phyloP scores from a whole-genome alignment of 2,113 vertebrate species.

The Oophaga pumilio region DNA sequence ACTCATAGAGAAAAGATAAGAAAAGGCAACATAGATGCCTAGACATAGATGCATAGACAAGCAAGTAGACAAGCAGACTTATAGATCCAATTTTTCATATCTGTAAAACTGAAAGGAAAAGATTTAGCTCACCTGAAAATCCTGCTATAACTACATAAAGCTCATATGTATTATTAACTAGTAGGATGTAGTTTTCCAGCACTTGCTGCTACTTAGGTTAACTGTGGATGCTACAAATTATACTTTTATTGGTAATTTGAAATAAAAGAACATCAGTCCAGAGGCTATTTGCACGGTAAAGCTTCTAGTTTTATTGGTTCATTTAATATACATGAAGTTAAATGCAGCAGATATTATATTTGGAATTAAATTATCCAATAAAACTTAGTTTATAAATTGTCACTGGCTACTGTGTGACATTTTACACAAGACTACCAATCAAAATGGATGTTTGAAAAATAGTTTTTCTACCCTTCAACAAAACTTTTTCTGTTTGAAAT shows the following conservation, averaged over 20 bases:
- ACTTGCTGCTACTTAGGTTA: neutral
- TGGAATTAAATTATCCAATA: slow-evolving; percentile 3
- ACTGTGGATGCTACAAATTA: neutral
- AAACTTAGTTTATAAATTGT: neutral
- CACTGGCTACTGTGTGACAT: neutral
- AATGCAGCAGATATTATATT: neutral
- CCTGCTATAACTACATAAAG: neutral
- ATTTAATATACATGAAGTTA: slow-evolving; percentile 19
- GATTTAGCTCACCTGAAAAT: neutral
- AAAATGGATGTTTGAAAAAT: neutral
- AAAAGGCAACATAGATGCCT: too few species aligned
- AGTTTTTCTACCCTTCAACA: too few species aligned
- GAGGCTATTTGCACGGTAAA: neutral
- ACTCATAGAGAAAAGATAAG: too few species aligned
- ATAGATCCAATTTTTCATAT: too few species aligned
- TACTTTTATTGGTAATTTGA: slow-evolving; percentile 15
- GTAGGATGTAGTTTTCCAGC: neutral
- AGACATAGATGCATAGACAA: too few species aligned
- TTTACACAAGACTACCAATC: neutral
- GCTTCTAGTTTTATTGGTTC: slow-evolving; percentile 9
- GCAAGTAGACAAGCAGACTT: too few species aligned
- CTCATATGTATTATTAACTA: neutral
- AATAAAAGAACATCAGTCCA: neutral
- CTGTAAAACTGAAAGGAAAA: neutral
- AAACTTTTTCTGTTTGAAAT: too few species aligned